Evolutionary conservation across 2,797 vertebrate species (phyloP), one percentile per base, ranked within the genome.

Genomic region (Anguilla anguilla): DNA sequence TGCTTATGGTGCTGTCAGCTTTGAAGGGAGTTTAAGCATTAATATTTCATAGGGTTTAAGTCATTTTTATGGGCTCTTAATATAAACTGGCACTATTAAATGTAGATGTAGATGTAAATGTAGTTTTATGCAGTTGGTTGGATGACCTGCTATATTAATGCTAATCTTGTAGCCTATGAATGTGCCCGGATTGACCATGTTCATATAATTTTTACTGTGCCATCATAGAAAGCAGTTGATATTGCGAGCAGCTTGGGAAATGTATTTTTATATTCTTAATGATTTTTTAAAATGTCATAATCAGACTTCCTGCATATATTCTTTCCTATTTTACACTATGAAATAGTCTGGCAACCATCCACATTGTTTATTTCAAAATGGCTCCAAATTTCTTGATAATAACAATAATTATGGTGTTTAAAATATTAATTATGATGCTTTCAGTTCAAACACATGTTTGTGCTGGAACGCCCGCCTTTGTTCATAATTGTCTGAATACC

Each of bases 11-110:
- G 43, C 43, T 46, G 43, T 46, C 7, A 82, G 43, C 15, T 22
- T 25, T 15, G 49, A 85, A 25, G 28, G 84, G 55, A 86, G 46
- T 72, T 81, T 77, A 77, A 77, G 51, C 22, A 61, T 84, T 77
- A 31, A 28, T 46, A 67, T 69, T 39, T 39, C 3, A 13, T 31
- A 1, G 51, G 51, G 19, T 86, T 35, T 86, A 6, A 7, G 9
- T 6, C 64, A 55, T 28, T 79, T 69, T 53, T 67, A 86, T 77
- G 22, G 69, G 11, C 31, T 55, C 28, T 31, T 84, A 57, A 55
- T 59, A 53, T 84, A n/a, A 59, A 17, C 25, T 79, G 74, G 74
- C 74, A 6, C 74, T 79, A 6, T 79, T 46, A n/a, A n/a, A n/a
- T n/a, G n/a, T n/a, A n/a, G n/a, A n/a, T n/a, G n/a, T n/a, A n/a